phyloP scores from a whole-genome alignment of 2,888 invertebrate species.

The Sthenelais limicola region DNA sequence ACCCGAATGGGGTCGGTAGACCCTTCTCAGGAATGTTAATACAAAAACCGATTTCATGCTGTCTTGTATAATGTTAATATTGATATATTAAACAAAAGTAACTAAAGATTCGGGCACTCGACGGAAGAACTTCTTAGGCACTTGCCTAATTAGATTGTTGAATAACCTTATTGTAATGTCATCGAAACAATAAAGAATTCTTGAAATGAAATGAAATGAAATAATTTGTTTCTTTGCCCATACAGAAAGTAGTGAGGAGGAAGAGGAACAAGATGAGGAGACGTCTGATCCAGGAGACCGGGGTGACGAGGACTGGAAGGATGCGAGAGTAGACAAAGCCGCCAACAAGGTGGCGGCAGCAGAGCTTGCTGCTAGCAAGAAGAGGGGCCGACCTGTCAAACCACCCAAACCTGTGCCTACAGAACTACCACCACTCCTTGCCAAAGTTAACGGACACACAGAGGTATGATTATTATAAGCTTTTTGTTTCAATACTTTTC shows the following conservation, averaged over 20 bases:
- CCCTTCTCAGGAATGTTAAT: no score
- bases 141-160: no score
- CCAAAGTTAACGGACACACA: constrained; percentile 51
- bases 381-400: constrained; percentile 14
- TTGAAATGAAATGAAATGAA: no score
- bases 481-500: neutral
- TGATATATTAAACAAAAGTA: neutral
- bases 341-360: neutral
- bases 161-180: no score
- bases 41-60: no score
- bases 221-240: neutral
- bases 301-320: constrained; percentile 12
- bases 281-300: neutral
- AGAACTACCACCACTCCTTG: constrained; percentile 52
- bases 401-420: constrained; percentile 33
- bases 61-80: no score
- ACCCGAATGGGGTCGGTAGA: no score
- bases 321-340: neutral
- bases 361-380: no score
- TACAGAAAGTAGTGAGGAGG: constrained; percentile 35
- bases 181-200: no score
- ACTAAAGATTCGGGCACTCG: constrained; percentile 8
- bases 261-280: constrained; percentile 17
- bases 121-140: no score
- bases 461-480: no score